Evolutionary conservation across 2,797 vertebrate genomes (phyloP).

Genomic region (Pseudochirops cupreus): DNA sequence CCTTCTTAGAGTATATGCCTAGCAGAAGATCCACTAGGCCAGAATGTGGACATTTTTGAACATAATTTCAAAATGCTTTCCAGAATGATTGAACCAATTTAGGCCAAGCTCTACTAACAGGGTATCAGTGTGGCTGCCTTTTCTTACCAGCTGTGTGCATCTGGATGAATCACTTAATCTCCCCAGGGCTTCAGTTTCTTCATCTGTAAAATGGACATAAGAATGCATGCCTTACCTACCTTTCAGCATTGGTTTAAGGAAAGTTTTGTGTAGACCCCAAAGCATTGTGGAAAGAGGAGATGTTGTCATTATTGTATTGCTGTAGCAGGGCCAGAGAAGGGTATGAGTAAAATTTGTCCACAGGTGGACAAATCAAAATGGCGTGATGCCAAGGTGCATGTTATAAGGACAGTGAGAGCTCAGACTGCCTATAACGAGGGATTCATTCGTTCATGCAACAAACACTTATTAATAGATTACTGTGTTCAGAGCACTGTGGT

Average conservation of each 20-base stretch:
- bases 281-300: not conserved
- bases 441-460: conserved; percentile 14
- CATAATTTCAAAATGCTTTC: not conserved
- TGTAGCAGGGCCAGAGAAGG: not conserved
- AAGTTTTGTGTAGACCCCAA: not conserved
- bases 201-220: not conserved
- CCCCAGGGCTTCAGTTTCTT: not conserved
- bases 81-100: not conserved
- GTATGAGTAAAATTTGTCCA: not conserved
- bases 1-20: not conserved
- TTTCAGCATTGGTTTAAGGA: not conserved
- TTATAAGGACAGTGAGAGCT: not conserved
- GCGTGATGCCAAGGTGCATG: too few relatives aligned
- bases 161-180: not conserved
- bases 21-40: not conserved
- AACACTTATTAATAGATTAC: not conserved
- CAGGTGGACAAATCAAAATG: not conserved
- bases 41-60: not conserved
- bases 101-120: not conserved
- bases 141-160: not conserved
- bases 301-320: not conserved
- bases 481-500: not conserved
- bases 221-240: not conserved
- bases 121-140: not conserved
- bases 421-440: not conserved